A percentile compares a stretch with the other conserved stretches of the same genome.
These are phyloP conservation scores for Diadromus collaris DNA, from an alignment of 2,888 invertebrate genomes.

Conservation along the genomic window DNA sequence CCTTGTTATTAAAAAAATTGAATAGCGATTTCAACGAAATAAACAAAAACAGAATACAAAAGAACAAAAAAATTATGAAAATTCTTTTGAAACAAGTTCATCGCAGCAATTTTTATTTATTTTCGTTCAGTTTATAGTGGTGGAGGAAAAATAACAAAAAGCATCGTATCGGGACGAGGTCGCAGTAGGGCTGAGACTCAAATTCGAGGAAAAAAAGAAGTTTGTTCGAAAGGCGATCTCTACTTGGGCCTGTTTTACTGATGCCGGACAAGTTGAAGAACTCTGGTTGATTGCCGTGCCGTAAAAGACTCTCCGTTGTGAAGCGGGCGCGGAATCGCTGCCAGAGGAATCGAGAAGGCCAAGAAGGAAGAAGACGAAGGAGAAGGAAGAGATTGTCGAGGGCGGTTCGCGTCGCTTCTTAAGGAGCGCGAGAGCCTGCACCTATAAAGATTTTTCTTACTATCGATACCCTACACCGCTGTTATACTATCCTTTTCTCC, in stretches of 20 bases:
- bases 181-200: slow-evolving; percentile 14
- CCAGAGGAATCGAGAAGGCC: slow-evolving; percentile 42
- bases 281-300: slow-evolving; percentile 57
- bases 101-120: neutral
- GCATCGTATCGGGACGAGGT: neutral
- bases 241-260: slow-evolving; percentile 44
- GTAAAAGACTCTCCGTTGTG: slow-evolving; percentile 49
- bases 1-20: too few relatives aligned
- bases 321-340: slow-evolving; percentile 24
- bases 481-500: slow-evolving; percentile 35
- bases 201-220: slow-evolving; percentile 48
- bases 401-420: slow-evolving; percentile 51
- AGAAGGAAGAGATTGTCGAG: slow-evolving; percentile 54
- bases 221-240: slow-evolving; percentile 29
- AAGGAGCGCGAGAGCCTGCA: slow-evolving; percentile 48
- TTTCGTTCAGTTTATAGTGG: neutral
- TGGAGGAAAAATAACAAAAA: neutral
- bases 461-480: slow-evolving; percentile 57
- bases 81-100: neutral
- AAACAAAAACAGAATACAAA: neutral
- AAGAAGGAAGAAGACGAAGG: slow-evolving; percentile 30
- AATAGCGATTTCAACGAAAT: too few relatives aligned
- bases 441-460: slow-evolving; percentile 62
- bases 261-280: slow-evolving; percentile 45
- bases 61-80: too few relatives aligned